Evolutionary conservation across 2,797 vertebrate genomes (phyloP).

Genomic region (Clamator glandarius): DNA sequence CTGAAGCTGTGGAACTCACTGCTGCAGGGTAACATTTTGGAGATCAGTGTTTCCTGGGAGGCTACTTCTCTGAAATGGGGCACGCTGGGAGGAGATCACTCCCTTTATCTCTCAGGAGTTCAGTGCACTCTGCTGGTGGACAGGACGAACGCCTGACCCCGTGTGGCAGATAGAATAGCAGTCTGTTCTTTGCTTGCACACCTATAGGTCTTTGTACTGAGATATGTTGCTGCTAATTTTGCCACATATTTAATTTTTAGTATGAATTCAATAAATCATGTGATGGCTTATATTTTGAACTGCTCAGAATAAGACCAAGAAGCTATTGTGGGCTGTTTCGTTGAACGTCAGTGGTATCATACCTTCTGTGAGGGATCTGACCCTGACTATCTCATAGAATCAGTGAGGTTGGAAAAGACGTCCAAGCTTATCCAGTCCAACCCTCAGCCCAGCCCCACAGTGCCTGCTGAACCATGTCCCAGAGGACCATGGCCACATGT

Average conservation of each 20-base stretch:
- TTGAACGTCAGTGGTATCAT: background rate
- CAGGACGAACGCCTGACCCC: too few relatives aligned
- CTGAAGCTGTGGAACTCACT: background rate
- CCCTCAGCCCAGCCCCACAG: too few relatives aligned
- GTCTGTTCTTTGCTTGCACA: too few relatives aligned
- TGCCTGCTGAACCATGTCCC: too few relatives aligned
- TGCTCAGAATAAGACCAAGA: background rate
- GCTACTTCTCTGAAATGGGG: background rate
- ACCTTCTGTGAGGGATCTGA: background rate
- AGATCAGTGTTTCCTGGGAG: background rate
- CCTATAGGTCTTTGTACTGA: background rate
- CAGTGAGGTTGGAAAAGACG: too few relatives aligned
- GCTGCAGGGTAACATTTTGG: background rate
- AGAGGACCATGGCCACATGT: too few relatives aligned
- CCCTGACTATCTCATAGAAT: too few relatives aligned
- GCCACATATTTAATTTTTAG: accelerated
- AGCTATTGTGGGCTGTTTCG: background rate
- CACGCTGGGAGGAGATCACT: accelerated
- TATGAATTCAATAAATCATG: background rate
- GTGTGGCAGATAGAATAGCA: background rate
- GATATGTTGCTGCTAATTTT: background rate
- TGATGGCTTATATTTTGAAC: background rate
- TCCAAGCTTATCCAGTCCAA: too few relatives aligned
- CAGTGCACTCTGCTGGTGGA: background rate
- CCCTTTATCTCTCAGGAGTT: background rate